phyloP scores from a whole-genome alignment of 2,797 vertebrate genomes.

The Presbytis comata region DNA sequence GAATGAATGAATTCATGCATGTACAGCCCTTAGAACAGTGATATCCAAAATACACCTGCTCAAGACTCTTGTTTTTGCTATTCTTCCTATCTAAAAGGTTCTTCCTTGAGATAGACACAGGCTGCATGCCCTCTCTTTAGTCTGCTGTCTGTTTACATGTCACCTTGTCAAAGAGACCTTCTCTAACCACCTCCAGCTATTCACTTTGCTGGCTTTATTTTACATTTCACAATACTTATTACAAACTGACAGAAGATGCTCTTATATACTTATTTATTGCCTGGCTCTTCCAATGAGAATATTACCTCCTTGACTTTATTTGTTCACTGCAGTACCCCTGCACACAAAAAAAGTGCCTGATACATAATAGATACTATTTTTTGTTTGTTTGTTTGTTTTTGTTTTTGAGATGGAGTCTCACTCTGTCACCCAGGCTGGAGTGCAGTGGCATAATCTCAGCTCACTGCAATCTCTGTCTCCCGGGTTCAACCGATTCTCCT shows the following conservation, averaged over 20 bases:
- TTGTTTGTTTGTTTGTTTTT: no score
- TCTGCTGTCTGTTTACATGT: not conserved
- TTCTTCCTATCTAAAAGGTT: not conserved
- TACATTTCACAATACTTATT: not conserved
- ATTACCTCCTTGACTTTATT: not conserved
- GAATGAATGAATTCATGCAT: not conserved
- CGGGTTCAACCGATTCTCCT: no score
- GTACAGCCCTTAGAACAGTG: not conserved
- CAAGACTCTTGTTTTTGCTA: not conserved
- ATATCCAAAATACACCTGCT: not conserved
- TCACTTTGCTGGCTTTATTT: not conserved
- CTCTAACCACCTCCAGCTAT: not conserved
- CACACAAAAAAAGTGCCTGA: not conserved
- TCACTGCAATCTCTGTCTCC: no score
- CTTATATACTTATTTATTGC: not conserved
- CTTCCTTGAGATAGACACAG: not conserved
- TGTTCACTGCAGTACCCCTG: not conserved
- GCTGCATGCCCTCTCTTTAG: not conserved
- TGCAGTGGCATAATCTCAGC: no score
- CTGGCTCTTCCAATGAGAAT: not conserved
- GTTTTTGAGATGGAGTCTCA: no score
- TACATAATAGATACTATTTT: not conserved
- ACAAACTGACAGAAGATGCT: not conserved
- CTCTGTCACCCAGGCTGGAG: no score
- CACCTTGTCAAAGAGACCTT: not conserved